Evolutionary conservation across 2,797 vertebrate genomes (phyloP).

Genomic region (Alectoris magna): DNA sequence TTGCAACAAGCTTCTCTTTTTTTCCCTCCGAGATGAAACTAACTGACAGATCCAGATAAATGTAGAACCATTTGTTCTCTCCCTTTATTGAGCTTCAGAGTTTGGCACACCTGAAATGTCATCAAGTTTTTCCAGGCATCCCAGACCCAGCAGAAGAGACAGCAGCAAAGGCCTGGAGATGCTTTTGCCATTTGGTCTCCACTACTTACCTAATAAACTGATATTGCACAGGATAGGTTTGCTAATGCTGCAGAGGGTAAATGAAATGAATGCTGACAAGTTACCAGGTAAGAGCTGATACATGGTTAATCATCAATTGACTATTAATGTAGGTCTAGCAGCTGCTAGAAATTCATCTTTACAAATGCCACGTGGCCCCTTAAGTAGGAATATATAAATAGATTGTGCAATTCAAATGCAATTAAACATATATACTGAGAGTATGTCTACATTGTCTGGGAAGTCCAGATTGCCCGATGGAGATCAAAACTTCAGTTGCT

Average conservation of each 20-base stretch:
- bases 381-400: background rate
- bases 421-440: background rate
- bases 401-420: background rate
- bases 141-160: background rate
- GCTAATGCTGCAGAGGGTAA: background rate
- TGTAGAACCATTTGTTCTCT: background rate
- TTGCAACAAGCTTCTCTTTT: background rate
- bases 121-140: background rate
- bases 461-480: background rate
- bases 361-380: background rate
- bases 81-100: background rate
- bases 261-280: background rate
- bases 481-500: background rate
- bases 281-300: background rate
- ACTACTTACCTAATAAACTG: background rate
- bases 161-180: background rate
- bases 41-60: background rate
- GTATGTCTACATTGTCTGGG: background rate
- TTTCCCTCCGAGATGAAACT: background rate
- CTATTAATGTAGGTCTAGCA: background rate
- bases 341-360: background rate
- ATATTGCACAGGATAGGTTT: accelerated
- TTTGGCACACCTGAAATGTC: background rate
- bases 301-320: background rate
- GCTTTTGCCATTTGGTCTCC: background rate